Base-by-base conservation (phyloP, 2,888 invertebrate species). In the Agrochola macilenta region DNA sequence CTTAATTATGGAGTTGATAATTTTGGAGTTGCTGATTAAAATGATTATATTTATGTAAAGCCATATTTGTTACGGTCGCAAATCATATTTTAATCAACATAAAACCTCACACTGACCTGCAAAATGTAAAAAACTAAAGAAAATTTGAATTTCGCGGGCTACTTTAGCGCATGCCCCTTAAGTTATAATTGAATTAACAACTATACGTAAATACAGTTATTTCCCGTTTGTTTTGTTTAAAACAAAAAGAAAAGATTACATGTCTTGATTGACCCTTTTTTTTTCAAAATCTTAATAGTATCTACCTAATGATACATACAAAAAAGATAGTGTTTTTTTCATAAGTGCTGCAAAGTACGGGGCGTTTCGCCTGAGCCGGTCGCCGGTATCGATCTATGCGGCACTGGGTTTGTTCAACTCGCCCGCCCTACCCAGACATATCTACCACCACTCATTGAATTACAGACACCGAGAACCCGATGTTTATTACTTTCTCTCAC, bases 351-450 rank as follows among this genome's bases (percentile, higher is more conserved):
- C 88, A 88, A 89, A 81, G 89, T 82, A 74, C 75, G 71, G 78
- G 78, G 89, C 84, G 82, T 60, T 88, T 81, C 88, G 83, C 84
- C 71, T 78, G 82, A 83, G 77, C 85, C 83, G 74, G 86, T 63
- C 78, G 82, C 74, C 66, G 73, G 86, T 91, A 90, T 91, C 89
- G 91, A 91, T 91, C 91, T 81, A 88, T 88, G 90, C 90, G 89
- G 85, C 85, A 82, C 70, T 74, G 85, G 81, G 91, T 90, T 91
- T 90, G 85, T 90, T 90, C 91, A 89, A 89, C 90, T 84, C 86
- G 82, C 81, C 73, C 84, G 79, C 82, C 79, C 81, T 79, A 71
- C 88, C 87, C 90, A 88, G 88, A 88, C 88, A 70, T 86, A 81
- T 87, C 84, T 73, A 87, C 87, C 83, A 78, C 69, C 78, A 83